Conservation (phyloP, 2,113 vertebrate genomes). For the Copsychus sechellarum region DNA sequence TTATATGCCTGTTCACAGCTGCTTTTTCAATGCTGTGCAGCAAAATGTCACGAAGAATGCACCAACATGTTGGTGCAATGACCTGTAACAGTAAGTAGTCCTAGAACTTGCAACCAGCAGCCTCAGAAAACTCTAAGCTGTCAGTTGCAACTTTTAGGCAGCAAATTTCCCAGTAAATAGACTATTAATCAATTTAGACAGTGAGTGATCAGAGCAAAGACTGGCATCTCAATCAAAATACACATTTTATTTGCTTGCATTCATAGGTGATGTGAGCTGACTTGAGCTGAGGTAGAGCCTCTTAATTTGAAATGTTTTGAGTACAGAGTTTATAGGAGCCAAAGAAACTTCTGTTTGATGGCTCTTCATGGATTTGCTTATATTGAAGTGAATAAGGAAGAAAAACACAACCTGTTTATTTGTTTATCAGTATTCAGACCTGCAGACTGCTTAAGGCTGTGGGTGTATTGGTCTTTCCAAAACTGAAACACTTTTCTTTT, state of each 20-base stretch:
- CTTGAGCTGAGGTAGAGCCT: background rate
- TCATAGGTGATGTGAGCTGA: background rate
- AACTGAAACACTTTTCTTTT: background rate
- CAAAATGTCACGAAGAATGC: background rate
- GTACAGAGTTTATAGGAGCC: background rate
- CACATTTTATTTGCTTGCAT: background rate
- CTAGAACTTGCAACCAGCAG: background rate
- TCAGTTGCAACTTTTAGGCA: slow-evolving; percentile 7
- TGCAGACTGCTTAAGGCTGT: background rate
- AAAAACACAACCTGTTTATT: background rate
- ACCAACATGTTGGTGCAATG: background rate
- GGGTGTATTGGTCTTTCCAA: background rate
- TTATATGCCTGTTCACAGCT: background rate
- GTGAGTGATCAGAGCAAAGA: background rate
- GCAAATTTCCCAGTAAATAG: slow-evolving; percentile 33
- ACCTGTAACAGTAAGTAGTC: background rate
- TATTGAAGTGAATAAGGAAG: background rate
- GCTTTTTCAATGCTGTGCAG: background rate
- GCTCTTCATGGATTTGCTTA: background rate
- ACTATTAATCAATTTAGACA: slow-evolving; percentile 25
- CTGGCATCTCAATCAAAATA: background rate
- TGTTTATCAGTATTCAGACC: background rate
- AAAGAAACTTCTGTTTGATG: background rate
- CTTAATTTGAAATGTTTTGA: background rate
- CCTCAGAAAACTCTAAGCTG: background rate